phyloP scores from a whole-genome alignment of 2,797 vertebrate genomes.

The Liasis olivaceus region DNA sequence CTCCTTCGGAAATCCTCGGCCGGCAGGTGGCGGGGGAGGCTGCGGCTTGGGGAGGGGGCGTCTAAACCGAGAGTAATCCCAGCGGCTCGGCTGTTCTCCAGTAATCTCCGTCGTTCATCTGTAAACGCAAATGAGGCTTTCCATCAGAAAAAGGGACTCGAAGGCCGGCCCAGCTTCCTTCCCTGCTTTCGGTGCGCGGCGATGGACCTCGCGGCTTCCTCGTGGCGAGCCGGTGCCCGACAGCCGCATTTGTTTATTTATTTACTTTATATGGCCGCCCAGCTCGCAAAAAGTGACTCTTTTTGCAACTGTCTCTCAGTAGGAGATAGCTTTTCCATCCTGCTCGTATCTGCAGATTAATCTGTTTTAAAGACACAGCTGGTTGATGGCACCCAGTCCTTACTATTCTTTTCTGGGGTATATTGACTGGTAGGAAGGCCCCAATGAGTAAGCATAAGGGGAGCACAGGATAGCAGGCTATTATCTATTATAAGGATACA shows the following conservation, averaged over 20 bases:
- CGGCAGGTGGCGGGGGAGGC: not conserved
- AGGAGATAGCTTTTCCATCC: not conserved
- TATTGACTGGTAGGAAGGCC: no score
- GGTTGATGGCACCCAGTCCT: not conserved
- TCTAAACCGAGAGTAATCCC: no score
- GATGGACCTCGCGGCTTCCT: not conserved
- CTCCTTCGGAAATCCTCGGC: not conserved
- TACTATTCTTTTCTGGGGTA: not conserved
- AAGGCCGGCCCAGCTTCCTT: not conserved
- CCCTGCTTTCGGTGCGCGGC: not conserved
- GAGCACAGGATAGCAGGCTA: no score
- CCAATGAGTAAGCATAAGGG: no score
- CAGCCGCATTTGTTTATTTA: no score
- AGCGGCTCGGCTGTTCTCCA: not conserved
- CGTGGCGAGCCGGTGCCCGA: no score
- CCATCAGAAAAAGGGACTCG: not conserved
- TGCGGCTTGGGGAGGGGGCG: no score
- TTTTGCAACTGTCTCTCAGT: not conserved
- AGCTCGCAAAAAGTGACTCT: no score
- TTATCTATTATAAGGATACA: no score
- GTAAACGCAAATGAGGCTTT: not conserved
- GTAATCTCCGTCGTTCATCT: not conserved
- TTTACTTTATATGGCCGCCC: no score
- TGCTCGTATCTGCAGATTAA: not conserved
- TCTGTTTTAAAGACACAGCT: not conserved